phyloP scores from a whole-genome alignment of 1,140 invertebrate species.

The Zaprionus lachaisei region DNA sequence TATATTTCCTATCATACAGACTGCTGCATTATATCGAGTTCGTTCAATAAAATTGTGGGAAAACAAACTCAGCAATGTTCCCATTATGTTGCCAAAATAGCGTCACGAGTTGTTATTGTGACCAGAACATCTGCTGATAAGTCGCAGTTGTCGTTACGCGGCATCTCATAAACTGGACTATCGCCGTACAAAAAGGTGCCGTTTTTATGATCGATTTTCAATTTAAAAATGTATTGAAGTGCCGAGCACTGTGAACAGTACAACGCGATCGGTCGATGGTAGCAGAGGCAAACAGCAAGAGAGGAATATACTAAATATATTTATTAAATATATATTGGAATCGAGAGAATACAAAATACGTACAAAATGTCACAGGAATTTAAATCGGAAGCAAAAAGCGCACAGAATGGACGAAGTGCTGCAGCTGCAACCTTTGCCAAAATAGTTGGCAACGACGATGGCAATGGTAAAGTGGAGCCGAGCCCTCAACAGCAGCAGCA shows the following conservation, averaged over 20 bases:
- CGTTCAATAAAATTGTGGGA: not conserved
- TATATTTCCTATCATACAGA: not conserved
- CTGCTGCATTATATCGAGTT: not conserved
- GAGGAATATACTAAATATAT: not conserved
- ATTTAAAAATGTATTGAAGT: conserved; percentile 58
- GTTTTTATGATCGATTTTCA: conserved; percentile 65
- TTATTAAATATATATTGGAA: no score
- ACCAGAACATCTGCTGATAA: conserved; percentile 58
- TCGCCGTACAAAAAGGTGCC: conserved; percentile 59
- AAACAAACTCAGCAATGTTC: conserved; percentile 5
- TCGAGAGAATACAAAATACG: not conserved
- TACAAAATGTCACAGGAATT: conserved; percentile 49
- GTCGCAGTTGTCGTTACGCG: conserved; percentile 45
- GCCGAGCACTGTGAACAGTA: conserved; percentile 47
- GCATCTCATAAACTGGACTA: conserved; percentile 64
- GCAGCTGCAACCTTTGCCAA: not conserved
- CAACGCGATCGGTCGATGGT: conserved; percentile 25
- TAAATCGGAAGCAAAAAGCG: conserved; percentile 47
- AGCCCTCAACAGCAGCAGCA: not conserved
- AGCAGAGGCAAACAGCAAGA: conserved; percentile 8
- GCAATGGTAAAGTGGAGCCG: conserved; percentile 9
- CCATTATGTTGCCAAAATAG: conserved; percentile 49
- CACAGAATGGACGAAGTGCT: conserved; percentile 18
- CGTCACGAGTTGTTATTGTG: conserved; percentile 51
- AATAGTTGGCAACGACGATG: not conserved